These are phyloP conservation scores for Mallotus villosus DNA, from an alignment of 2,797 vertebrate genomes.

Conservation along the genomic window DNA sequence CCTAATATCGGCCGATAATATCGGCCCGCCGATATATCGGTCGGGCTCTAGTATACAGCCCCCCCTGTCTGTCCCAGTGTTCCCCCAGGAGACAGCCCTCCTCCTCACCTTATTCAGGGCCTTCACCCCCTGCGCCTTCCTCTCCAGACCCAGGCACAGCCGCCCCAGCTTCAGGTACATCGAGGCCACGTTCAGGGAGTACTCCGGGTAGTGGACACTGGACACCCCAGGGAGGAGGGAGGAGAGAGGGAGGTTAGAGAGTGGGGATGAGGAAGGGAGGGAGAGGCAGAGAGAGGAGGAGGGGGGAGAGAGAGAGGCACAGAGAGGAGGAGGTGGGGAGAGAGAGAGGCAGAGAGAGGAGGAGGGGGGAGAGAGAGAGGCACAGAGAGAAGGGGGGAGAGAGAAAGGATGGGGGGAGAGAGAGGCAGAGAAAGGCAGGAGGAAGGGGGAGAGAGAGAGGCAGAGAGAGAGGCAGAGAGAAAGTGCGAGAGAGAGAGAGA, in stretches of 20 bases:
- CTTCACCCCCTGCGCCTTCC: conserved; percentile 82
- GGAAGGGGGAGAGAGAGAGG: too few species aligned
- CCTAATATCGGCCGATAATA: too few species aligned
- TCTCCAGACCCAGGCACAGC: conserved; percentile 88
- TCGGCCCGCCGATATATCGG: too few species aligned
- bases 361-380: too few species aligned
- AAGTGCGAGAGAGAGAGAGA: too few species aligned
- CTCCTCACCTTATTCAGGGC: conserved; percentile 86
- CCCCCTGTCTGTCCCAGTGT: not conserved
- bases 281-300: too few species aligned
- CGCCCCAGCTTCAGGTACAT: conserved; percentile 97
- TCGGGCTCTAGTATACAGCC: too few species aligned
- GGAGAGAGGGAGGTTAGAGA: not conserved
- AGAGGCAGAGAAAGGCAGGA: not conserved
- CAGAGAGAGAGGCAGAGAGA: not conserved
- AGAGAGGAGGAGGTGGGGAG: too few species aligned
- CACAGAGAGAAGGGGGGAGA: too few species aligned
- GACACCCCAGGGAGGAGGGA: not conserved
- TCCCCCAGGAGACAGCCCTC: not conserved
- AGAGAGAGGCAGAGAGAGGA: too few species aligned
- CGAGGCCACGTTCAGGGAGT: conserved; percentile 96
- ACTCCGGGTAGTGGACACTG: conserved; percentile 92
- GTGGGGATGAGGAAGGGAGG: too few species aligned
- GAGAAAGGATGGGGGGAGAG: not conserved
- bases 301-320: too few species aligned